Conservation (phyloP, 2,888 invertebrate genomes). For the Drosophila nigricruria region DNA sequence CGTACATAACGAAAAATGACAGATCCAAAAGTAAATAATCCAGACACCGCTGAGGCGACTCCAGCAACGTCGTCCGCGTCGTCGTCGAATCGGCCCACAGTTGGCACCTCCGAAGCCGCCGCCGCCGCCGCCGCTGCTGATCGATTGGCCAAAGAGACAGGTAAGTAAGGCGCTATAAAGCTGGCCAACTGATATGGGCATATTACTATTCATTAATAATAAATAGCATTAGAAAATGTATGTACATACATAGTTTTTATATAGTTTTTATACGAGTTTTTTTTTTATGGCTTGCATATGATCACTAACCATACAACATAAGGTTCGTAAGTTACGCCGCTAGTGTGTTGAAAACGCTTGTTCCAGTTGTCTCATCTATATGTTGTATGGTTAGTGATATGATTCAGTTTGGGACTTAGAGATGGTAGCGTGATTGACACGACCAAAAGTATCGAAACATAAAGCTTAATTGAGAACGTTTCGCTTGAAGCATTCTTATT, state of each 20-base stretch:
- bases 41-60: constrained; percentile 9
- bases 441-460: not conserved
- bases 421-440: constrained; percentile 21
- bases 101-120: not conserved
- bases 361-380: too few relatives aligned
- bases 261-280: constrained; percentile 15
- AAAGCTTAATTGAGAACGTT: not conserved
- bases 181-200: constrained; percentile 7
- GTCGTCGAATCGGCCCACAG: not conserved
- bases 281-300: not conserved
- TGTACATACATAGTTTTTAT: constrained; percentile 12
- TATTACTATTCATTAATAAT: constrained; percentile 15
- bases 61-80: constrained; percentile 2
- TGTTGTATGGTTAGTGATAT: too few relatives aligned
- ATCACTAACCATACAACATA: too few relatives aligned
- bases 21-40: constrained; percentile 14
- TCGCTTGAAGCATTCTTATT: not conserved
- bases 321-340: too few relatives aligned
- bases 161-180: constrained; percentile 33
- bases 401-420: not conserved
- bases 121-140: constrained; percentile 9
- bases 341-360: too few relatives aligned
- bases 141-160: constrained; percentile 26
- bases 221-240: constrained; percentile 12
- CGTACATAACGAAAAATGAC: constrained; percentile 43